Evolutionary conservation across 2,888 invertebrate genomes (phyloP), one percentile per base, ranked within the genome.

Genomic region (Cheilosia urbana): DNA sequence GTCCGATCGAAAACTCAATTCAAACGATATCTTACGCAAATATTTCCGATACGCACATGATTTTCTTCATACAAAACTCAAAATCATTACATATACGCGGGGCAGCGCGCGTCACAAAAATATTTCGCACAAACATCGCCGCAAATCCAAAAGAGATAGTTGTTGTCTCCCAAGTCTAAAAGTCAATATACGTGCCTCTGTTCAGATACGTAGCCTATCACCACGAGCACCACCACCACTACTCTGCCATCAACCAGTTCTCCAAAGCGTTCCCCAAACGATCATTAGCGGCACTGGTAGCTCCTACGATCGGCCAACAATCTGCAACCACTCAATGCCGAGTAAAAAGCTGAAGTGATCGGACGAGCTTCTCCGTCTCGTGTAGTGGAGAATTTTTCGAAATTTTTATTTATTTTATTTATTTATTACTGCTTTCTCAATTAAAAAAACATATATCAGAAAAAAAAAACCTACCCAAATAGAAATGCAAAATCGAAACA

Each of bases 261-360:
- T 81, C 66, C 68, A 72, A 75, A 85, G 47, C 79, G 19, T 79
- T 79, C 63, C 68, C 30, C 66, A 65, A 42, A 30, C 77, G 17
- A 37, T 37, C 7, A 57, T 30, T 57, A 49, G n/a, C 21, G 27
- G 27, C 21, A 37, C 37, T 37, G 37, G 37, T 58, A 69, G 76
- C 85, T 77, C 68, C 85, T n/a, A 81, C 63, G 85, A 71, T 81
- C 72, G 17, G 51, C 68, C 68, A 81, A 60, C 85, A 62, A 80
- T 85, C 81, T 85, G 76, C 81, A 75, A 85, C 57, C 77, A 81
- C 60, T 85, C 81, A 85, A 85, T 85, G 85, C 81, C 85, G 85
- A 85, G 85, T 85, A 85, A 85, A 85, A 85, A 85, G 85, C 81
- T 85, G 85, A 85, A 85, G 85, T 85, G 85, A 85, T 80, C 85